These are phyloP conservation scores for Clinocottus analis DNA, from an alignment of 2,113 vertebrate genomes.

Conservation along the genomic window DNA sequence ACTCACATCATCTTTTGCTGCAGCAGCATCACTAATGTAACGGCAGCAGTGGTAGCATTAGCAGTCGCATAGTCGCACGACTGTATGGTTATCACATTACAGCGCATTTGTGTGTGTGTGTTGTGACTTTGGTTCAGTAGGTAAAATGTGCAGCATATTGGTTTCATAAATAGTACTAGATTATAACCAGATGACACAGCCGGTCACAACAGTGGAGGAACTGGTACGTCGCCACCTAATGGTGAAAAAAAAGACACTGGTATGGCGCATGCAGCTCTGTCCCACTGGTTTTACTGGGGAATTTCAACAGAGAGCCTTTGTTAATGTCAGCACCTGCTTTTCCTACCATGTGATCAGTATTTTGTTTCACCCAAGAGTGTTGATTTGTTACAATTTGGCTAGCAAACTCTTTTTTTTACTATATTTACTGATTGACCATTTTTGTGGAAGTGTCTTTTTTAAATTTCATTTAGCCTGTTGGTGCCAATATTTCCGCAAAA, in stretches of 20 bases:
- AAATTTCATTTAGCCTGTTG: background rate
- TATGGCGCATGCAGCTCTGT: background rate
- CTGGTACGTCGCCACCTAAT: conserved; percentile 7
- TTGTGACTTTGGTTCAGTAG: background rate
- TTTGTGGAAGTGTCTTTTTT: background rate
- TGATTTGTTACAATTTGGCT: background rate
- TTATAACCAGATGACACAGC: background rate
- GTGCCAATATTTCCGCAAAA: background rate
- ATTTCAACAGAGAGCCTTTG: background rate
- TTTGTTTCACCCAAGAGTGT: background rate
- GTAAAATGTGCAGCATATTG: background rate
- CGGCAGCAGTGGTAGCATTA: background rate
- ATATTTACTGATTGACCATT: background rate
- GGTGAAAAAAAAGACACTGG: background rate
- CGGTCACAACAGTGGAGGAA: background rate
- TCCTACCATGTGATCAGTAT: background rate
- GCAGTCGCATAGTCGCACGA: background rate
- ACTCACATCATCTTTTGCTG: background rate
- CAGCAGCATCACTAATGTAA: background rate
- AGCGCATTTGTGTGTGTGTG: background rate
- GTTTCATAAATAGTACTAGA: background rate
- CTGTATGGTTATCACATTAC: background rate
- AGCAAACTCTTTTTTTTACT: background rate
- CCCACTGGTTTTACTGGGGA: no score
- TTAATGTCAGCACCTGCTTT: background rate